Evolutionary conservation across 2,797 vertebrate species (phyloP).

Genomic region (Adrianichthys oophorus): DNA sequence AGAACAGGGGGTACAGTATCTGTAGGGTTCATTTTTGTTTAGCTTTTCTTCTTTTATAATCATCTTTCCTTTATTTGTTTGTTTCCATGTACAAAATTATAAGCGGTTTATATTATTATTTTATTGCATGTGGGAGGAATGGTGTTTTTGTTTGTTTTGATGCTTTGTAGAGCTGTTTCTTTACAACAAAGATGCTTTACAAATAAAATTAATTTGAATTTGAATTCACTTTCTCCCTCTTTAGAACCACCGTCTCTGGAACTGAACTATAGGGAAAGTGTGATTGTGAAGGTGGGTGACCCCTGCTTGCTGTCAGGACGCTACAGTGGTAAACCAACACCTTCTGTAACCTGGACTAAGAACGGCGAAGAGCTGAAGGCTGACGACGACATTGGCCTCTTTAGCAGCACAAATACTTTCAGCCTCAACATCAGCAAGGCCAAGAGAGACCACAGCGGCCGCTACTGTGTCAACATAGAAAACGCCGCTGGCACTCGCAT

Average conservation of each 20-base stretch:
- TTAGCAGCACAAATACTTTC: slow-evolving; percentile 82
- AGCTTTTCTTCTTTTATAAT: too few species aligned
- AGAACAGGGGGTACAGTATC: too few species aligned
- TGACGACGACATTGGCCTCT: slow-evolving; percentile 82
- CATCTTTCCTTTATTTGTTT: too few species aligned
- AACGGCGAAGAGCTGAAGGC: slow-evolving; percentile 86
- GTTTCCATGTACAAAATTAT: too few species aligned
- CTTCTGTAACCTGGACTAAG: slow-evolving; percentile 89
- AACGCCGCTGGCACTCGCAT: slow-evolving; percentile 89
- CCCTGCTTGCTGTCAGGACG: slow-evolving; percentile 86
- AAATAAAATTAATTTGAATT: too few species aligned
- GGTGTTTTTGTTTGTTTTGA: too few species aligned
- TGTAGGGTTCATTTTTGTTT: too few species aligned
- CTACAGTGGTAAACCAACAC: slow-evolving; percentile 89
- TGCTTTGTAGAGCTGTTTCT: too few species aligned
- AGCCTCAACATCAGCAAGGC: slow-evolving; percentile 85
- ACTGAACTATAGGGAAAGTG: slow-evolving; percentile 91
- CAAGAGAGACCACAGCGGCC: slow-evolving; percentile 90
- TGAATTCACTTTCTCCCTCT: neutral
- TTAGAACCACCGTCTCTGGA: slow-evolving; percentile 92
- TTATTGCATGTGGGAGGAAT: too few species aligned
- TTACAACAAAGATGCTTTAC: too few species aligned
- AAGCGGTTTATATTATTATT: too few species aligned
- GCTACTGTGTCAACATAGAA: slow-evolving; percentile 87
- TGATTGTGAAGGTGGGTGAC: slow-evolving; percentile 91